Conservation (phyloP, 1,140 invertebrate species). For the Drosophila tropicalis region DNA sequence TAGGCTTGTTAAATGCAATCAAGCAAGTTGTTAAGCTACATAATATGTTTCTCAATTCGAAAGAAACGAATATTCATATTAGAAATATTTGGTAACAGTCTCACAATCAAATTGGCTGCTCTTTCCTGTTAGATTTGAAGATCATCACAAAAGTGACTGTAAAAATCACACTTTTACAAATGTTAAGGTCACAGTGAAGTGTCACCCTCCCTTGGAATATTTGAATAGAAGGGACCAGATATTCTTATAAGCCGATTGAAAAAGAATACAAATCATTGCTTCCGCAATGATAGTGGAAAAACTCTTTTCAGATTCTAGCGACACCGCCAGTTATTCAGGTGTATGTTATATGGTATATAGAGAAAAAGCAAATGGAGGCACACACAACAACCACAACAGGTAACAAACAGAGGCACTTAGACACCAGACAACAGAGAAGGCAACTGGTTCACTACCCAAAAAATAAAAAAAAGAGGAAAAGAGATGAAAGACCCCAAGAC, state of each 20-base stretch:
- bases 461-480: conserved; percentile 38
- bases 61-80: not conserved
- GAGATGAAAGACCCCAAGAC: conserved; percentile 31
- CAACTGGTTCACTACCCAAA: conserved; percentile 47
- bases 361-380: conserved; percentile 46
- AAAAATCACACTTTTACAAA: too few species aligned
- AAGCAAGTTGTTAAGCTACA: not conserved
- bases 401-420: conserved; percentile 57
- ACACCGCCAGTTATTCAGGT: conserved; percentile 15
- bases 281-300: conserved; percentile 50
- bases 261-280: conserved; percentile 59
- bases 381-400: conserved; percentile 38
- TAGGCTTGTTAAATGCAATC: not conserved
- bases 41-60: too few species aligned
- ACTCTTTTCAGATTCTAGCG: conserved; percentile 1
- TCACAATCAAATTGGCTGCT: too few species aligned
- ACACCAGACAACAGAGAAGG: conserved; percentile 19
- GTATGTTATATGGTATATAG: conserved; percentile 38
- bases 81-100: too few species aligned
- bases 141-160: too few species aligned
- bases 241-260: conserved; percentile 37
- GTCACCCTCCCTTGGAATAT: not conserved
- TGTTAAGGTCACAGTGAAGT: not conserved
- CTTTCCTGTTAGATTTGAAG: too few species aligned
- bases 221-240: not conserved